phyloP scores from a whole-genome alignment of 2,113 vertebrate genomes.

The Choloepus hoffmanni region DNA sequence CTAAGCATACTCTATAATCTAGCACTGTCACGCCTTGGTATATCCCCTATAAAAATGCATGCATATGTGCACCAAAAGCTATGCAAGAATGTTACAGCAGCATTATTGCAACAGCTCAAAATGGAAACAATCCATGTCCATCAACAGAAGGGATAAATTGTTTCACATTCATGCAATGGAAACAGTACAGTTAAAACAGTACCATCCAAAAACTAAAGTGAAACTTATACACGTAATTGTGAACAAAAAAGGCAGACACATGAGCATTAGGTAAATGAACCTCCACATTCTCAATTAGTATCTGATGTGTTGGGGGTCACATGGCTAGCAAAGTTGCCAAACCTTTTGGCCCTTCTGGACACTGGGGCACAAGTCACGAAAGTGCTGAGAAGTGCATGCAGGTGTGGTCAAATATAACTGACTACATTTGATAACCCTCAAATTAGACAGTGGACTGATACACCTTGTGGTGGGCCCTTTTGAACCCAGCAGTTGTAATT shows the following conservation, averaged over 20 bases:
- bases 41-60: too few species aligned
- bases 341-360: background rate
- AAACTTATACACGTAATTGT: background rate
- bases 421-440: constrained; percentile 12
- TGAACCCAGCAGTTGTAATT: background rate
- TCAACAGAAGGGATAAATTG: too few species aligned
- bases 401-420: too few species aligned
- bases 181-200: background rate
- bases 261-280: background rate
- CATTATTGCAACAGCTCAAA: too few species aligned
- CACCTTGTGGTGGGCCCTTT: background rate
- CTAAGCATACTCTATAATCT: too few species aligned
- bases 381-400: background rate
- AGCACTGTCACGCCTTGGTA: too few species aligned
- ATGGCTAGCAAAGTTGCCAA: background rate
- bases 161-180: too few species aligned
- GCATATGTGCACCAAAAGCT: too few species aligned
- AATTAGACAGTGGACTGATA: background rate
- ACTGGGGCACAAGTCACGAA: background rate
- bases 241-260: background rate
- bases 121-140: too few species aligned
- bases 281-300: background rate
- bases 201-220: constrained; percentile 13
- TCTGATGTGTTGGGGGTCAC: background rate
- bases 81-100: too few species aligned